Conservation (phyloP, 35 echinoderm and acorn worm species). For the Hemicentrotus pulcherrimus region DNA sequence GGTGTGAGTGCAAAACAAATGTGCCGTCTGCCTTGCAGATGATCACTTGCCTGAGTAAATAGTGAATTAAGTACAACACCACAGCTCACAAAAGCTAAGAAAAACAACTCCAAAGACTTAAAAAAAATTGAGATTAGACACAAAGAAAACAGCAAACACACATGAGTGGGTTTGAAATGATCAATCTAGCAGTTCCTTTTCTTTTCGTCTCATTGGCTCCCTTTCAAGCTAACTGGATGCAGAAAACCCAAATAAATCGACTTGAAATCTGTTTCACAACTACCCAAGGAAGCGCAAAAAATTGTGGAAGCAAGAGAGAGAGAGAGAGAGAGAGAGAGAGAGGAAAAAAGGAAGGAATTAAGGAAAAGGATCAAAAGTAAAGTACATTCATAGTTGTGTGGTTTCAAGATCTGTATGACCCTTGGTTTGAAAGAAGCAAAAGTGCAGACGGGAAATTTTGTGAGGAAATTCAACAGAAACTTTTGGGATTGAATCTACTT, state of each 20-base stretch:
- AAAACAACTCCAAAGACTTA: not conserved
- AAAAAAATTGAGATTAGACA: constrained; percentile 3
- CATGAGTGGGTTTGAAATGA: not conserved
- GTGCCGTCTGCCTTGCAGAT: constrained; percentile 1
- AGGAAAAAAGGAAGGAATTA: not conserved
- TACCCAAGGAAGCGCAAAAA: not conserved
- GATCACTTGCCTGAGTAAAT: constrained; percentile 2
- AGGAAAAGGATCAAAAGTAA: not conserved
- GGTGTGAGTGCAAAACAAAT: not conserved
- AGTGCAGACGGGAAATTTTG: not conserved
- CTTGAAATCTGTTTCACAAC: constrained; percentile 35
- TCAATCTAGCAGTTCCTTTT: not conserved
- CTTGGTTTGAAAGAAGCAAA: not conserved
- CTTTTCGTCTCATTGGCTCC: not conserved
- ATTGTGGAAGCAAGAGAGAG: not conserved
- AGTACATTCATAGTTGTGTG: not conserved
- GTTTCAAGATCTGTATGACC: not conserved
- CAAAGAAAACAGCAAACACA: not conserved
- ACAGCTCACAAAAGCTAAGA: not conserved
- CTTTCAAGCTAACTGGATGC: not conserved
- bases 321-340: not conserved
- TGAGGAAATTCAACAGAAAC: not conserved
- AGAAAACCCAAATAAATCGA: constrained; percentile 8
- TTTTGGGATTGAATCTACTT: not conserved
- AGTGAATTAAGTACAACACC: not conserved